Percentiles rank a stretch among this genome's conserved stretches.
Evolutionary conservation across 2,797 vertebrate genomes (phyloP).

Genomic region (Mus caroli): DNA sequence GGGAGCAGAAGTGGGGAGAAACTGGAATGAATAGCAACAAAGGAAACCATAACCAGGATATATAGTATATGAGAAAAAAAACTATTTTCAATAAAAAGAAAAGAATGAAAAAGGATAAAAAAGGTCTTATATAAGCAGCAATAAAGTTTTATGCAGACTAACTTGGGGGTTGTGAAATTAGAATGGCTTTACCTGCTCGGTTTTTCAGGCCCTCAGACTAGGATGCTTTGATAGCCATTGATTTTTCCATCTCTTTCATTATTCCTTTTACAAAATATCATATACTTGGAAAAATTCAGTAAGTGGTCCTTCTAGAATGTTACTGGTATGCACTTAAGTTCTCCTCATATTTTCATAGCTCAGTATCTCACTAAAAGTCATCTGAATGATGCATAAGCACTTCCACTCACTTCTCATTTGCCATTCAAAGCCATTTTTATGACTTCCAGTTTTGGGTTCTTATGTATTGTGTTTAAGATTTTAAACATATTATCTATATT

Average conservation of each 20-base stretch:
- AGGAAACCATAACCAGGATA: background rate
- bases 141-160: background rate
- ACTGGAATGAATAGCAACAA: background rate
- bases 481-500: background rate
- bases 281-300: background rate
- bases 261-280: background rate
- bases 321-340: background rate
- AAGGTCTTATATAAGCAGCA: background rate
- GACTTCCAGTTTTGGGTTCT: background rate
- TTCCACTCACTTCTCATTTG: background rate
- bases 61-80: background rate
- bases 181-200: background rate
- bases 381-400: background rate
- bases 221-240: background rate
- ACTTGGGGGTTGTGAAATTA: background rate
- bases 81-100: background rate
- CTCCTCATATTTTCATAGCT: background rate
- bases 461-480: background rate
- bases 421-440: background rate
- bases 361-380: background rate
- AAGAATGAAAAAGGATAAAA: background rate
- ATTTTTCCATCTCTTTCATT: background rate
- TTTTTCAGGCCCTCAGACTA: rapidly evolving
- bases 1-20: background rate
- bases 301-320: background rate